These are phyloP conservation scores for Cydia pomonella DNA, from an alignment of 1,140 invertebrate species.

Conservation along the genomic window DNA sequence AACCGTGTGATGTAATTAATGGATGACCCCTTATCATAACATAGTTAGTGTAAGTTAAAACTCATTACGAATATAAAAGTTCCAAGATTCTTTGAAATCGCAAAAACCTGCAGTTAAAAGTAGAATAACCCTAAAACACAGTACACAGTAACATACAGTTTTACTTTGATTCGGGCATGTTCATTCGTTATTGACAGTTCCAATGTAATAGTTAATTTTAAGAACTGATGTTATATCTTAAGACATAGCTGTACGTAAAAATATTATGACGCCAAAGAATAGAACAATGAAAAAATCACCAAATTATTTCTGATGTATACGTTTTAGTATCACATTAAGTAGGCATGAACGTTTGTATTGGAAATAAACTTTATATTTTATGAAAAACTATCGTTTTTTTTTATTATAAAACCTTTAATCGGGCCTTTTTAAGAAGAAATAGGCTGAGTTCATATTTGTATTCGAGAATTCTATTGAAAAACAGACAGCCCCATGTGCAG, in stretches of 20 bases:
- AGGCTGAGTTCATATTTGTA: too few relatives aligned
- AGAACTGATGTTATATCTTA: not conserved
- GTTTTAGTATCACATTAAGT: slow-evolving; percentile 72
- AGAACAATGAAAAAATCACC: not conserved
- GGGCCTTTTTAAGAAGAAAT: not conserved
- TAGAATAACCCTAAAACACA: too few relatives aligned
- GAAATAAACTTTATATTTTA: slow-evolving; percentile 56
- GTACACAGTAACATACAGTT: too few relatives aligned
- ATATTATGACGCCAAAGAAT: slow-evolving; percentile 18
- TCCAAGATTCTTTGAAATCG: too few relatives aligned
- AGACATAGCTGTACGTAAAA: not conserved
- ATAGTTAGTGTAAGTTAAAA: too few relatives aligned
- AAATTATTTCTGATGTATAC: slow-evolving; percentile 62
- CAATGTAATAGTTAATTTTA: slow-evolving; percentile 1
- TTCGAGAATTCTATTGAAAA: too few relatives aligned
- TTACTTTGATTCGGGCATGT: not conserved
- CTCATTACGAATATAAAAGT: too few relatives aligned
- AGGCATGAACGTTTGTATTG: slow-evolving; percentile 33
- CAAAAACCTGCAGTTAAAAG: too few relatives aligned
- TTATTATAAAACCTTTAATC: not conserved
- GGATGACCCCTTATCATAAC: too few relatives aligned
- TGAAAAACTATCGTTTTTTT: slow-evolving; percentile 34
- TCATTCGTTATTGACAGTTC: not conserved
- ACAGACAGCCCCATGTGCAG: too few relatives aligned
- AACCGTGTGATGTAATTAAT: too few relatives aligned